Conservation (phyloP, 1,140 invertebrate genomes). For the Stegodyphus mimosarum region DNA sequence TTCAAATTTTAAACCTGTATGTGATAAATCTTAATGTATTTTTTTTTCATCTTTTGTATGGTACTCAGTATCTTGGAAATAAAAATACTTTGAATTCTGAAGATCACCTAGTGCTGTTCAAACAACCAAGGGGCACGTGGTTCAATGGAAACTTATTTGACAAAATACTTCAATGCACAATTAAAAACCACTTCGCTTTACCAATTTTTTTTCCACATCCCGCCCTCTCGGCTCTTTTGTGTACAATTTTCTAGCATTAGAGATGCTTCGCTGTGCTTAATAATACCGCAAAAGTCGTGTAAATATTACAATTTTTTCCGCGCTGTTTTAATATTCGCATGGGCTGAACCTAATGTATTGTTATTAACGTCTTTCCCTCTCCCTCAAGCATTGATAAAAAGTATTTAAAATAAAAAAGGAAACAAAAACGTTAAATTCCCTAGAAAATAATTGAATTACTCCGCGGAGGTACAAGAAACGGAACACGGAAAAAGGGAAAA, state of each 20-base stretch:
- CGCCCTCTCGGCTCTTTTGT: not conserved
- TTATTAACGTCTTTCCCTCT: constrained; percentile 50
- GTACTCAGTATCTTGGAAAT: too few relatives aligned
- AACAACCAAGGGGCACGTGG: too few relatives aligned
- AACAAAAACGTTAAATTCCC: constrained; percentile 57
- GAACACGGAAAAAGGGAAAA: not conserved
- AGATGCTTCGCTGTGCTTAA: constrained; percentile 54
- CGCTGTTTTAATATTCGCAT: constrained; percentile 58
- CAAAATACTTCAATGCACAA: not conserved
- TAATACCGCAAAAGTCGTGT: constrained; percentile 60
- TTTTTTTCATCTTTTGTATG: too few relatives aligned
- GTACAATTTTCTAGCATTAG: constrained; percentile 27
- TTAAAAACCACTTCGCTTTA: constrained; percentile 1
- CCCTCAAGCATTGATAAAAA: constrained; percentile 21
- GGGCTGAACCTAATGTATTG: constrained; percentile 59
- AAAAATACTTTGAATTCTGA: too few relatives aligned
- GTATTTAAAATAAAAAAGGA: not conserved
- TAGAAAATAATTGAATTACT: constrained; percentile 60
- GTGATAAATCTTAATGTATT: too few relatives aligned
- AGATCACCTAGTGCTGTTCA: too few relatives aligned
- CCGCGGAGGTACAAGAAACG: constrained; percentile 44
- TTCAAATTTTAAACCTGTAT: too few relatives aligned
- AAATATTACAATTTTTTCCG: constrained; percentile 58
- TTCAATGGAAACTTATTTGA: too few relatives aligned
- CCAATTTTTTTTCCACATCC: too few relatives aligned